Evolutionary conservation across 2,113 vertebrate species (phyloP).

Genomic region (Garra rufa): DNA sequence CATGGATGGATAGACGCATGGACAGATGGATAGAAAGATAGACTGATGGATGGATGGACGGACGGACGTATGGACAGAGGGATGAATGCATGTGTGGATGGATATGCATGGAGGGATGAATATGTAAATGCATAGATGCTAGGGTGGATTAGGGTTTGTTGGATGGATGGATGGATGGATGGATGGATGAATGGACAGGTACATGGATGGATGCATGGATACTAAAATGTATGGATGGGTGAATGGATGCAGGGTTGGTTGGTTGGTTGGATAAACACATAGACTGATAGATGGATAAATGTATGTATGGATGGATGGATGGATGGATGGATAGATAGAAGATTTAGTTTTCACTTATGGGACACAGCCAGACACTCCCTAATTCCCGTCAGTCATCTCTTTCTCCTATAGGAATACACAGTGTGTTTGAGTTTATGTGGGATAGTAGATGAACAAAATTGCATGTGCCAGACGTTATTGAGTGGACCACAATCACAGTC

Average conservation of each 20-base stretch:
- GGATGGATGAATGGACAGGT: too few relatives aligned
- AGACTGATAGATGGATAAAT: not conserved
- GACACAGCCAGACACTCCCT: not conserved
- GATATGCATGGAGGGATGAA: too few relatives aligned
- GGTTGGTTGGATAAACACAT: too few relatives aligned
- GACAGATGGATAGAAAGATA: not conserved
- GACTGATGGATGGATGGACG: too few relatives aligned
- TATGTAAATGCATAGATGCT: too few relatives aligned
- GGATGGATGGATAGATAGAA: not conserved
- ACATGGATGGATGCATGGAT: too few relatives aligned
- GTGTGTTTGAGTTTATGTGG: not conserved
- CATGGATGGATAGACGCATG: not conserved
- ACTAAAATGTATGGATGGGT: too few relatives aligned
- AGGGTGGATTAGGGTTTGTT: too few relatives aligned
- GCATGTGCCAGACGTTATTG: not conserved
- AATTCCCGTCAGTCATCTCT: not conserved
- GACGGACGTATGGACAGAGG: too few relatives aligned
- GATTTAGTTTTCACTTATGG: not conserved
- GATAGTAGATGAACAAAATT: constrained; percentile 6
- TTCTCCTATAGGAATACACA: not conserved
- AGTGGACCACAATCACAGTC: not conserved
- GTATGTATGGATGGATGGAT: not conserved
- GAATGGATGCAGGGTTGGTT: not conserved
- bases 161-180: too few relatives aligned
- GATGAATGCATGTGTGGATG: too few relatives aligned